Conservation (phyloP, 1,140 invertebrate species). For the Thaumetopoea pityocampa region DNA sequence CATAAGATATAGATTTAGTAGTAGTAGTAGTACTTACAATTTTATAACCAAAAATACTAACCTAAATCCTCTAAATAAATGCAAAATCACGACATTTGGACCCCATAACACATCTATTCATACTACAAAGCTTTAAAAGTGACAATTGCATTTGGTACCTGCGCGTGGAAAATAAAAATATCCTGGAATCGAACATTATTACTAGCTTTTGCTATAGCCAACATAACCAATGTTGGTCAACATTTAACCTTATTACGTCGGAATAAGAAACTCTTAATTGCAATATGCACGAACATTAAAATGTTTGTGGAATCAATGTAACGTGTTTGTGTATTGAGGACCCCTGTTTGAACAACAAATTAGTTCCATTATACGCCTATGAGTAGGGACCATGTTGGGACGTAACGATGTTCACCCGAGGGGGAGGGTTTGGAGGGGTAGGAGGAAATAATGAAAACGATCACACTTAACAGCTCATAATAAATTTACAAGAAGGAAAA, state of each 20-base stretch:
- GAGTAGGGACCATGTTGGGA: slow-evolving; percentile 35
- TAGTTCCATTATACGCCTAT: slow-evolving; percentile 69
- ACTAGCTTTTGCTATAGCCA: slow-evolving; percentile 9
- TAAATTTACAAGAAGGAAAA: too few relatives aligned
- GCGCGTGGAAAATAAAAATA: slow-evolving; percentile 58
- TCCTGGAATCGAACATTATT: slow-evolving; percentile 41
- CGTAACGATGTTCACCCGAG: slow-evolving; percentile 12
- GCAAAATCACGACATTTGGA: slow-evolving; percentile 51
- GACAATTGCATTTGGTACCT: slow-evolving; percentile 56
- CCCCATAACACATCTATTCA: slow-evolving; percentile 34
- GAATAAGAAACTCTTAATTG: slow-evolving; percentile 25
- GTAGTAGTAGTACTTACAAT: not conserved
- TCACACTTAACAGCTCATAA: too few relatives aligned
- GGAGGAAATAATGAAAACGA: too few relatives aligned
- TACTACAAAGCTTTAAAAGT: slow-evolving; percentile 29
- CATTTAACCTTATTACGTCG: slow-evolving; percentile 14
- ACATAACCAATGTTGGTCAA: slow-evolving; percentile 6
- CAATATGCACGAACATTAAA: not conserved
- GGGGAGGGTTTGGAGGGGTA: too few relatives aligned
- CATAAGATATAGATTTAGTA: too few relatives aligned
- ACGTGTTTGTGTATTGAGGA: slow-evolving; percentile 54
- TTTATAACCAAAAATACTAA: slow-evolving; percentile 22
- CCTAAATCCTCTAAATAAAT: slow-evolving; percentile 42
- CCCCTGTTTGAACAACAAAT: slow-evolving; percentile 71
- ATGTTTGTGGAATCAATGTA: slow-evolving; percentile 25